Base-by-base conservation (phyloP, 2,113 vertebrate genomes). In the Reinhardtius hippoglossoides region DNA sequence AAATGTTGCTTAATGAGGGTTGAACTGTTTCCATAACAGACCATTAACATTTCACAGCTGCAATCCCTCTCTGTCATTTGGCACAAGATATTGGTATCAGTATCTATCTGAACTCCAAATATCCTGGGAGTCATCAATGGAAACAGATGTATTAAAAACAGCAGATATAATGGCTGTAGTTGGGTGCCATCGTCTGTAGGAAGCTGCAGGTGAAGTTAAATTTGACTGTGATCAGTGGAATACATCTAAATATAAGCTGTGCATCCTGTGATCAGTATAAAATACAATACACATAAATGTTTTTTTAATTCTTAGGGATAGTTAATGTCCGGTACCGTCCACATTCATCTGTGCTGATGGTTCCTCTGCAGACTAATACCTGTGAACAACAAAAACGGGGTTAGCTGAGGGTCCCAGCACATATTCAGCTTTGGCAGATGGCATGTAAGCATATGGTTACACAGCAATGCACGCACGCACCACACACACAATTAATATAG, bases 311-410 rank as follows among this genome's bases (percentile, higher is more conserved):
- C 60, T 58, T 61, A 50, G 64, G 23, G 60, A 57, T 18, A 1
- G 54, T 2, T 73, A n/a, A 44, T 67, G 56, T 59, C 67, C n/a
- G 67, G 37, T 71, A 44, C 12, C 46, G 1, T 83, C 78, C 60
- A 80, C 46, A 52, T 27, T 37, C 35, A 50, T 59, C 16, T 76
- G 21, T 40, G 67, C 57, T 44, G 55, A 18, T 70, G 16, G 21
- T 9, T 69, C 67, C 54, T 16, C 55, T 67, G 75, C 60, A 80
- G 72, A 66, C 77, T 92, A 94, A 78, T 94, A 94, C 87, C 93
- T 94, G 90, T 27, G 59, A 80, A 48, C 18, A 48, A 4, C 16
- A 60, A 48, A 46, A 48, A 16, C 15, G 44, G 18, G 10, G 24
- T 12, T 0, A 55, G 16, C 27, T 46, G 23, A 54, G 37, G 18